Percentiles rank a stretch among this genome's conserved stretches.
These are phyloP conservation scores for Tetranychus urticae DNA, from an alignment of 1,140 invertebrate species.

Conservation along the genomic window DNA sequence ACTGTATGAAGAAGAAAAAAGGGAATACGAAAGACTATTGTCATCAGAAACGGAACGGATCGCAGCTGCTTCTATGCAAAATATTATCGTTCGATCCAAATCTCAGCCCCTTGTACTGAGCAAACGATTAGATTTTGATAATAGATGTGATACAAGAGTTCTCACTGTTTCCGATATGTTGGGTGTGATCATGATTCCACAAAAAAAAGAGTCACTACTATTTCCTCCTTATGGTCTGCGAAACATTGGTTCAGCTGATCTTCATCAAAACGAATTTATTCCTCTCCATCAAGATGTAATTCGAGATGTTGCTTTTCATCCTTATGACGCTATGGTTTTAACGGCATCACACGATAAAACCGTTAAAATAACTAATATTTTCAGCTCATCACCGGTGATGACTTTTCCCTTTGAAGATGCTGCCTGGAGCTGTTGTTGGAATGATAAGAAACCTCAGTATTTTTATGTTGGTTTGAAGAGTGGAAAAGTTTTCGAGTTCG, in stretches of 20 bases:
- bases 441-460: slow-evolving; percentile 34
- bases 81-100: too few relatives aligned
- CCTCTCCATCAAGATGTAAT: slow-evolving; percentile 42
- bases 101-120: too few relatives aligned
- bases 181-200: slow-evolving; percentile 38
- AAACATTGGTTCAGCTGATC: slow-evolving; percentile 23
- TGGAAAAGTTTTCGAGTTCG: slow-evolving; percentile 32
- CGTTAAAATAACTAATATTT: slow-evolving; percentile 41
- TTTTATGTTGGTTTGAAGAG: slow-evolving; percentile 44
- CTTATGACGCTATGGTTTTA: slow-evolving; percentile 35
- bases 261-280: slow-evolving; percentile 21
- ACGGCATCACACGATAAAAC: slow-evolving; percentile 51
- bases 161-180: slow-evolving; percentile 36
- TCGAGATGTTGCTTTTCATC: slow-evolving; percentile 48
- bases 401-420: slow-evolving; percentile 27
- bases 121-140: too few relatives aligned
- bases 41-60: too few relatives aligned
- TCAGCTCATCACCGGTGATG: slow-evolving; percentile 18
- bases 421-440: slow-evolving; percentile 65
- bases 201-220: slow-evolving; percentile 32
- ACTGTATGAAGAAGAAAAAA: too few relatives aligned
- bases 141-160: slow-evolving; percentile 39
- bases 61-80: too few relatives aligned
- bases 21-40: too few relatives aligned
- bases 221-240: slow-evolving; percentile 45